Conservation (phyloP, 2,797 vertebrate genomes). For the Tinamus major region DNA sequence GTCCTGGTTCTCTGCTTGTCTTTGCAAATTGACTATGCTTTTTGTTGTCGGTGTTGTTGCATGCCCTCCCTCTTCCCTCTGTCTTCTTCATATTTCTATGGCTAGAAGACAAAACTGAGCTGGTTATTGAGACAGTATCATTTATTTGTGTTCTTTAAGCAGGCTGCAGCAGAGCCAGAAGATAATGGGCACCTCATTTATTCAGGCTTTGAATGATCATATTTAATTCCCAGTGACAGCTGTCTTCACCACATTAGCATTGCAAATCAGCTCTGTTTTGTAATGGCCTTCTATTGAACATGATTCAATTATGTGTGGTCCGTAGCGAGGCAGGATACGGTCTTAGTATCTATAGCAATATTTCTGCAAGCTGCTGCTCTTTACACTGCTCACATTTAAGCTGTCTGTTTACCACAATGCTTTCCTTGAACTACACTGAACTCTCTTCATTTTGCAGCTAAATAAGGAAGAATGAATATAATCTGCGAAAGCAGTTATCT, state of each 20-base stretch:
- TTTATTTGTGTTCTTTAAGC: conserved; percentile 84
- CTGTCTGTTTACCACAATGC: conserved; percentile 81
- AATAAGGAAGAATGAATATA: conserved; percentile 82
- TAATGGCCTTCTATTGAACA: conserved; percentile 86
- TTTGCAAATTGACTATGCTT: conserved; percentile 73
- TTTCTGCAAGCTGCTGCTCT: conserved; percentile 85
- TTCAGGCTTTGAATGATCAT: conserved; percentile 86
- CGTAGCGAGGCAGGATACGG: conserved; percentile 76
- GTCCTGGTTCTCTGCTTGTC: conserved; percentile 42
- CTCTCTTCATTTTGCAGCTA: conserved; percentile 78
- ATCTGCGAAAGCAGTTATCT: conserved; percentile 79
- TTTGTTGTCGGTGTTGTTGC: conserved; percentile 70
- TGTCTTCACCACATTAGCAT: conserved; percentile 85
- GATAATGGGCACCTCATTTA: conserved; percentile 87
- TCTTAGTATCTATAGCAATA: conserved; percentile 84
- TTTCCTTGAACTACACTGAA: conserved; percentile 84
- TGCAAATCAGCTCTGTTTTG: conserved; percentile 85
- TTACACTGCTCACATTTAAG: conserved; percentile 84
- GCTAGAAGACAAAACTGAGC: conserved; percentile 81
- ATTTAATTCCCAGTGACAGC: conserved; percentile 87
- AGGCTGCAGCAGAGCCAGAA: conserved; percentile 84
- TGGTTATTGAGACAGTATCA: conserved; percentile 82
- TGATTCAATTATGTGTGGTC: conserved; percentile 86
- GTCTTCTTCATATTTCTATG: conserved; percentile 78
- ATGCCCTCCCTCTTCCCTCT: conserved; percentile 65